A percentile compares a stretch with the other conserved stretches of the same genome.
Conservation (phyloP, 2,113 vertebrate species). For the Rhea americana region DNA sequence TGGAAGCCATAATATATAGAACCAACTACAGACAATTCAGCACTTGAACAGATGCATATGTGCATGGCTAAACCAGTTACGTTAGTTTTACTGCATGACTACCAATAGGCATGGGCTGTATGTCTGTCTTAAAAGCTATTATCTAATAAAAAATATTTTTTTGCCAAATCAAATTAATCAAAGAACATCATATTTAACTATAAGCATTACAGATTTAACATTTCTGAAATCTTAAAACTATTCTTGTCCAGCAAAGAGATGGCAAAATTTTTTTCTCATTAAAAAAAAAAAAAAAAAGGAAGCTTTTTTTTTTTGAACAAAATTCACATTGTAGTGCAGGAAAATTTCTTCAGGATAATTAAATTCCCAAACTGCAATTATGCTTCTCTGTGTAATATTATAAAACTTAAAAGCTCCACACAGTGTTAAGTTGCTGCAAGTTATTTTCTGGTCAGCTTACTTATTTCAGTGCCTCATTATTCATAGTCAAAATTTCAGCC, state of each 20-base stretch:
- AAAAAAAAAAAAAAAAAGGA: neutral
- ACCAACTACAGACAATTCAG: neutral
- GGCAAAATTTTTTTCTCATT: neutral
- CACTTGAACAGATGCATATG: neutral
- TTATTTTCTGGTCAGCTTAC: slow-evolving; percentile 66
- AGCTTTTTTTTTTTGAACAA: neutral
- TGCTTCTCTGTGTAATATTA: neutral
- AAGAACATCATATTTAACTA: neutral
- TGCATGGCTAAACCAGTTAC: neutral
- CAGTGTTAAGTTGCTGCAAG: neutral
- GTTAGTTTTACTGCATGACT: neutral
- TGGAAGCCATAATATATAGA: neutral
- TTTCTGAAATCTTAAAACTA: neutral
- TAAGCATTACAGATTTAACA: neutral
- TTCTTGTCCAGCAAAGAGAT: neutral
- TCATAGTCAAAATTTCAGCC: slow-evolving; percentile 72
- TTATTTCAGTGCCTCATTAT: slow-evolving; percentile 60
- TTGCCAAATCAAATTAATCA: neutral
- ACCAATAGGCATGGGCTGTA: neutral
- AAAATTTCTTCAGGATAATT: neutral
- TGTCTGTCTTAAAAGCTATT: neutral
- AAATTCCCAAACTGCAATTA: neutral
- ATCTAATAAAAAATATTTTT: neutral
- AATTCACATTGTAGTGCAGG: neutral
- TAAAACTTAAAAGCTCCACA: neutral